Conservation (phyloP, 2,888 invertebrate genomes). For the Coenonympha glycerion region DNA sequence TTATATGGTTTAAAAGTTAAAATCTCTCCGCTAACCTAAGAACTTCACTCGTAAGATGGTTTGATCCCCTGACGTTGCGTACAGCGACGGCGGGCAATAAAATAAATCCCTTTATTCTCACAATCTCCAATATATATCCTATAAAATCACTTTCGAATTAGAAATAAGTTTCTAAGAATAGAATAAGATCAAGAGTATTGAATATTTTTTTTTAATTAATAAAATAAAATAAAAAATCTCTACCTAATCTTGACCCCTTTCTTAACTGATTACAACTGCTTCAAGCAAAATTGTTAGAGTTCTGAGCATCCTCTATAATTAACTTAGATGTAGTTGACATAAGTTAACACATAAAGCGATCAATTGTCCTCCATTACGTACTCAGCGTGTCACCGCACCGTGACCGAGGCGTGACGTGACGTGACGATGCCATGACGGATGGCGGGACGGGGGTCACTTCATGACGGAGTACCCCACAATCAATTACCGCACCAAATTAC, state of each 20-base stretch:
- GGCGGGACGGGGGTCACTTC: conserved; percentile 31
- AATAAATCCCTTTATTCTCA: conserved; percentile 54
- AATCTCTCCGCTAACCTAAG: conserved; percentile 39
- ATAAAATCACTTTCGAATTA: background rate
- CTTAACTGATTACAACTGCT: too few species aligned
- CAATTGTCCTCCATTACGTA: conserved; percentile 24
- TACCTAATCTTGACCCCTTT: too few species aligned
- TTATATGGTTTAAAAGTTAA: too few species aligned
- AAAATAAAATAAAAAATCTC: too few species aligned
- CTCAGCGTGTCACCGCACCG: conserved; percentile 21
- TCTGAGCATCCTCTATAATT: background rate
- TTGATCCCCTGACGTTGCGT: conserved; percentile 63
- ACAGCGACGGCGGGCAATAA: conserved; percentile 67
- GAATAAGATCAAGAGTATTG: background rate
- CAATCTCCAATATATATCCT: background rate
- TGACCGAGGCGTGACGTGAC: conserved; percentile 38
- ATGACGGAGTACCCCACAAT: conserved; percentile 52
- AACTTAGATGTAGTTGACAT: background rate
- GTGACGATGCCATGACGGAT: conserved; percentile 43
- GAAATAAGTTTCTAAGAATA: background rate
- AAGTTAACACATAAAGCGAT: conserved; percentile 16
- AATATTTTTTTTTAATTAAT: too few species aligned
- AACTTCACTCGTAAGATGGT: conserved; percentile 27
- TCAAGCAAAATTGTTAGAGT: too few species aligned
- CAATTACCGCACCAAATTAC: conserved; percentile 32